Base-by-base conservation (phyloP, 2,888 invertebrate genomes). In the Autographa pulchrina region DNA sequence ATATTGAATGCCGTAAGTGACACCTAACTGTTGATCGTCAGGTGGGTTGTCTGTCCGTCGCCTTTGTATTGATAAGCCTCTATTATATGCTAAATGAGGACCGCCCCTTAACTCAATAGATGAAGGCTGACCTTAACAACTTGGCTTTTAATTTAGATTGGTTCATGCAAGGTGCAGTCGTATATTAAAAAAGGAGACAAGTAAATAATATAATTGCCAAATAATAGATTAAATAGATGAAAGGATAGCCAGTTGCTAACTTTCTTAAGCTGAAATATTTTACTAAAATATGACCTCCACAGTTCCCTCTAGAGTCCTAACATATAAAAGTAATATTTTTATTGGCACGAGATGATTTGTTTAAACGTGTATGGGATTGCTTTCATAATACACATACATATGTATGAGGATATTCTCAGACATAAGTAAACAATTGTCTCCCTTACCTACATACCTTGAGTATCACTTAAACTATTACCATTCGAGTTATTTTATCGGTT, bases 61-160 rank as follows among this genome's bases (percentile, higher is more conserved):
- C 83, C 80, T 82, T 80, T 72, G 65, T 69, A 75, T 69, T 65
- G 71, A 66, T 69, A 66, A 72, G 70, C 62, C 58, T 67, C 83
- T 35, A 83, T 83, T 84, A 76, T 83, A 84, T 84, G 83, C 72
- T 72, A 84, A 83, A 31, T 41, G 52, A 38, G 68, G 67, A 54
- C 77, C 84, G 80, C 70, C 83, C 56, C 72, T 78, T 76, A 76
- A 72, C 70, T 69, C 63, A 13, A 25, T 16, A n/a, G 58, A 61
- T 61, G 63, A 48, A 60, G 60, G 63, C 54, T 73, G 64, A 59
- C 84, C 77, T 76, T 79, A 70, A 11, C n/a, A 9, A 64, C 48
- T 32, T 20, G 11, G n/a, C 61, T 63, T n/a, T 41, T 65, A 52
- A 20, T 54, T 54, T 63, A 41, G 32, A 54, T 25, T 60, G 13